A percentile compares a stretch with the other conserved stretches of the same genome.
Conservation (phyloP, 2,888 invertebrate genomes). For the Bhutanitis thaidina region DNA sequence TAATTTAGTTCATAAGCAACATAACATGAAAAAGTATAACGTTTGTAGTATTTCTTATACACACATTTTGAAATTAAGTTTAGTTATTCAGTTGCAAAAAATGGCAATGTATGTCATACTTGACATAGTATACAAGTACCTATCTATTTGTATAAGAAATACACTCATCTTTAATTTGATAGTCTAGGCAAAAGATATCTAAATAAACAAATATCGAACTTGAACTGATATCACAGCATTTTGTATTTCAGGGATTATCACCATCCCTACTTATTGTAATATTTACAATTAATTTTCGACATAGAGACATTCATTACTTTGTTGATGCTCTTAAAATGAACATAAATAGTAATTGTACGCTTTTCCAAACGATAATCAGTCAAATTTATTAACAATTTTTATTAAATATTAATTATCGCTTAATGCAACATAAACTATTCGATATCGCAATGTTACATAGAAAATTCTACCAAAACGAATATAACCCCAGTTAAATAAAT, state of each 20-base stretch:
- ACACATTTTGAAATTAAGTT: too few relatives aligned
- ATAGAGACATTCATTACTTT: conserved; percentile 13
- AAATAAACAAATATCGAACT: conserved; percentile 28
- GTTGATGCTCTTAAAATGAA: conserved; percentile 8
- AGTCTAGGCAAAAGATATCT: conserved; percentile 14
- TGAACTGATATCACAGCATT: conserved; percentile 77
- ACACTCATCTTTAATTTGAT: conserved; percentile 6
- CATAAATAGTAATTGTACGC: not conserved
- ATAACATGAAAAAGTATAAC: too few relatives aligned
- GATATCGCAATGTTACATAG: conserved; percentile 30
- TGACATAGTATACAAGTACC: too few relatives aligned
- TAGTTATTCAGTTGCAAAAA: too few relatives aligned
- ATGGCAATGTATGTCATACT: too few relatives aligned
- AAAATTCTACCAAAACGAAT: conserved; percentile 25
- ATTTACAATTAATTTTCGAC: conserved; percentile 33
- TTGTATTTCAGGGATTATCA: conserved; percentile 57
- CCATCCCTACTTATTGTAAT: conserved; percentile 44
- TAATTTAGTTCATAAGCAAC: too few relatives aligned
- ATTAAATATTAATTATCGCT: conserved; percentile 35
- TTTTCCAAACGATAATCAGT: conserved; percentile 46
- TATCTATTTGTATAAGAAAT: not conserved
- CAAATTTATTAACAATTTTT: conserved; percentile 50
- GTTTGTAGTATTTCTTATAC: too few relatives aligned
- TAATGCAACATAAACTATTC: conserved; percentile 49
- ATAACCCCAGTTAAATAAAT: conserved; percentile 41